phyloP scores from a whole-genome alignment of 2,888 invertebrate species.

The Caenorhabditis macrosperma region DNA sequence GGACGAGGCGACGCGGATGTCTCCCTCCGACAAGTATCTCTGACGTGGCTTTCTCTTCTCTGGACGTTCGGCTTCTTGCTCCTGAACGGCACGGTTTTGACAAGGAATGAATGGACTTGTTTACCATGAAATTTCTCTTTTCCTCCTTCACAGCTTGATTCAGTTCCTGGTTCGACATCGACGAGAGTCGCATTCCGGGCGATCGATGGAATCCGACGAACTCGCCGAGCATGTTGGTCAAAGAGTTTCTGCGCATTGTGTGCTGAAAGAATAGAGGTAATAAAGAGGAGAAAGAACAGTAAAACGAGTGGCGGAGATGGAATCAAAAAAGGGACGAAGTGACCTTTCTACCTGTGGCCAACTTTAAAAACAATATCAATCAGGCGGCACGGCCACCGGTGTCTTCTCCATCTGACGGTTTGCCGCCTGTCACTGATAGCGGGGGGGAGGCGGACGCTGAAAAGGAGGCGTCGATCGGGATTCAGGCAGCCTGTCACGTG shows the following conservation, averaged over 20 bases:
- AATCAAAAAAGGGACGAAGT: too few relatives aligned
- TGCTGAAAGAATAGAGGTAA: neutral
- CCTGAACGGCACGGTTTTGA: constrained; percentile 2
- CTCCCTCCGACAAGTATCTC: constrained; percentile 55
- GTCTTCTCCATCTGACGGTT: constrained; percentile 12
- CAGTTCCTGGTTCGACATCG: constrained; percentile 44
- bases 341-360: neutral
- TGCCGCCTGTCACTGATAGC: constrained; percentile 35
- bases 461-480: constrained; percentile 32
- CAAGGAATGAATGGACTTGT: neutral
- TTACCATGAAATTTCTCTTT: constrained; percentile 39
- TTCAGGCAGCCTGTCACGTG: constrained; percentile 41
- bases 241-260: constrained; percentile 67
- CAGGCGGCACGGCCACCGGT: constrained; percentile 37
- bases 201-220: constrained; percentile 73
- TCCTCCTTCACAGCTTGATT: constrained; percentile 54
- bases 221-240: constrained; percentile 72
- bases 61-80: constrained; percentile 37
- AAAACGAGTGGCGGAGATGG: constrained; percentile 10
- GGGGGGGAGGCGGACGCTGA: constrained; percentile 29
- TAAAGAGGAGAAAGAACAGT: neutral
- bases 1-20: constrained; percentile 38
- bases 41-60: constrained; percentile 55
- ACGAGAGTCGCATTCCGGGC: constrained; percentile 67
- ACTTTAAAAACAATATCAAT: constrained; percentile 50